Base-by-base conservation (phyloP, 1,140 invertebrate species). In the Acyrthosiphon pisum region DNA sequence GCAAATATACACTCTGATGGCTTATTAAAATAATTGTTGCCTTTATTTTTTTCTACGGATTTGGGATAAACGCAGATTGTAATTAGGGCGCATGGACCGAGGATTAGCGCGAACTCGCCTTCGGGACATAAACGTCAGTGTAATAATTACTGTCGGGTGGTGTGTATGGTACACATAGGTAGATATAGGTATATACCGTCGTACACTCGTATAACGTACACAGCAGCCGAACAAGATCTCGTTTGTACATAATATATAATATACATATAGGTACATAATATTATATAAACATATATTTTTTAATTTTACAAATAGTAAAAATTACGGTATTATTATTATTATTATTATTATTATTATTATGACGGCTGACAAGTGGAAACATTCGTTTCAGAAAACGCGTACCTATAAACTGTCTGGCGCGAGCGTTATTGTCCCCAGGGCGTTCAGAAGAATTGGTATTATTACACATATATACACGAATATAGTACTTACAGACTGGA, bases 1-100 rank as follows among this genome's bases (percentile, higher is more conserved):
- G 87, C 87, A 89, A 89, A 88, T 48, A 86, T 50, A 87, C 83
- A 48, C 46, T 48, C 23, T 44, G 48, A 89, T 56, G 48, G 87
- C 87, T 89, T 41, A 89, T 89, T 89, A 89, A 14, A 89, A 89
- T 89, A 89, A 89, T 89, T 89, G 87, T 89, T 89, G 87, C 48
- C 87, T 89, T 89, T 89, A 89, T 56, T 89, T 35, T 89, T 56
- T 37, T 37, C 35, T 89, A 35, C n/a, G n/a, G 8, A 53, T 53
- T 89, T 26, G 30, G 46, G 87, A 88, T 88, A 50, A 89, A 89
- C 48, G 48, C 35, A 56, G n/a, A 56, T 89, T 22, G n/a, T 89
- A 89, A 89, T 89, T 56, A 56, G 87, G n/a, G 48, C 48, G 35
- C 35, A 44, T 37, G 30, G 7, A 37, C 9, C 22, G 30, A 48